A percentile compares a stretch with the other conserved stretches of the same genome.
Evolutionary conservation across 2,888 invertebrate species (phyloP).

Genomic region (Erannis defoliaria): DNA sequence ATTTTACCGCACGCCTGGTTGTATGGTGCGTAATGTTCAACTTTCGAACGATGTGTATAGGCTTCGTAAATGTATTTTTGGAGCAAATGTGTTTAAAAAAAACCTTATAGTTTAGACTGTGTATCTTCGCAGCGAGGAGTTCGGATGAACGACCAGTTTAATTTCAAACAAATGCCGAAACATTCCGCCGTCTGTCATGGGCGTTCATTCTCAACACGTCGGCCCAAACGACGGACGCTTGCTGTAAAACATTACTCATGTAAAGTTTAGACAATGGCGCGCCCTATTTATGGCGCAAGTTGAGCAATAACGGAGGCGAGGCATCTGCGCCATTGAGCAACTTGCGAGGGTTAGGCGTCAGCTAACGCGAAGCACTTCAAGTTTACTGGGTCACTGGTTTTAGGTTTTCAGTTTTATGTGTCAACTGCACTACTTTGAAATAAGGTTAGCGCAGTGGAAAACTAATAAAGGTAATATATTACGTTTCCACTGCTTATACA

Average conservation of each 20-base stretch:
- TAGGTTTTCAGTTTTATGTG: conserved; percentile 22
- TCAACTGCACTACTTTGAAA: not conserved
- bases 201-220: conserved; percentile 41
- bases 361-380: conserved; percentile 33
- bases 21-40: too few relatives aligned
- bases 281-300: conserved; percentile 62
- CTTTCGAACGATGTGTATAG: too few relatives aligned
- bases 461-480: too few relatives aligned
- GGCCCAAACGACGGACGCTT: conserved; percentile 37
- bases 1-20: too few relatives aligned
- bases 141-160: not conserved
- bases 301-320: conserved; percentile 55
- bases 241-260: conserved; percentile 61
- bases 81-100: too few relatives aligned
- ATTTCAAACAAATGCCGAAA: conserved; percentile 16
- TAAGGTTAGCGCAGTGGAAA: not conserved
- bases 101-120: too few relatives aligned
- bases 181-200: conserved; percentile 29
- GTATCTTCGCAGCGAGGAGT: too few relatives aligned
- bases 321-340: conserved; percentile 41
- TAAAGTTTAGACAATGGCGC: conserved; percentile 64
- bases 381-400: conserved; percentile 38
- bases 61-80: too few relatives aligned
- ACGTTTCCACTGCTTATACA: too few relatives aligned
- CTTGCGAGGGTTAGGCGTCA: conserved; percentile 30